phyloP scores from a whole-genome alignment of 2,113 vertebrate species.

The Haemorhous mexicanus region DNA sequence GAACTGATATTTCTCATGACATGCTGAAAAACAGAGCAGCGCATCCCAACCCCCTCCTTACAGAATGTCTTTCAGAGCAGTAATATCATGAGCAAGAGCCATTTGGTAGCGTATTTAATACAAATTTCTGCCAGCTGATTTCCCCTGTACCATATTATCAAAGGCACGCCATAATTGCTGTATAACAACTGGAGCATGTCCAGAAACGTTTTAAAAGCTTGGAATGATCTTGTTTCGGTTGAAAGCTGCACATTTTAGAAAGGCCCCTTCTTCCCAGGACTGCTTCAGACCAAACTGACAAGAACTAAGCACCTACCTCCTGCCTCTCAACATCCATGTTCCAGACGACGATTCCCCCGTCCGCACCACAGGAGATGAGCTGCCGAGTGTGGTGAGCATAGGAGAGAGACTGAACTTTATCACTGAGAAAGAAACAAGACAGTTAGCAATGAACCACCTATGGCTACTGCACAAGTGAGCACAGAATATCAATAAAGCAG shows the following conservation, averaged over 20 bases:
- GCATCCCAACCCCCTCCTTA: background rate
- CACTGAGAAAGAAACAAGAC: conserved; percentile 71
- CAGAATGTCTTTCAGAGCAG: background rate
- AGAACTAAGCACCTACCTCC: conserved; percentile 80
- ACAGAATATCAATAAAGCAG: background rate
- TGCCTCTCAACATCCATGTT: conserved; percentile 98
- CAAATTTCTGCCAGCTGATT: background rate
- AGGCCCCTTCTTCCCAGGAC: background rate
- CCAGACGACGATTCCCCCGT: conserved; percentile 95
- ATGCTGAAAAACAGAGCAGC: background rate
- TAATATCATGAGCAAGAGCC: background rate
- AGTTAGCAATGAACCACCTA: conserved; percentile 1
- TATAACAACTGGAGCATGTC: background rate
- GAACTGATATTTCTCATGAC: background rate
- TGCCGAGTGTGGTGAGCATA: conserved; percentile 93
- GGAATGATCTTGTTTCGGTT: background rate
- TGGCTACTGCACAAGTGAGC: background rate
- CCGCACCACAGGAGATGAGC: conserved; percentile 94
- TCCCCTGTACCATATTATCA: background rate
- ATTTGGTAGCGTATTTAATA: background rate
- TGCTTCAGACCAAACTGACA: background rate
- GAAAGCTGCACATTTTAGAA: background rate
- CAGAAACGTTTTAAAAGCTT: conserved; percentile 10
- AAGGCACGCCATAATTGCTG: background rate
- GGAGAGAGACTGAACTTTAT: conserved; percentile 92